Evolutionary conservation across 2,113 vertebrate species (phyloP).

Genomic region (Fregetta grallaria): DNA sequence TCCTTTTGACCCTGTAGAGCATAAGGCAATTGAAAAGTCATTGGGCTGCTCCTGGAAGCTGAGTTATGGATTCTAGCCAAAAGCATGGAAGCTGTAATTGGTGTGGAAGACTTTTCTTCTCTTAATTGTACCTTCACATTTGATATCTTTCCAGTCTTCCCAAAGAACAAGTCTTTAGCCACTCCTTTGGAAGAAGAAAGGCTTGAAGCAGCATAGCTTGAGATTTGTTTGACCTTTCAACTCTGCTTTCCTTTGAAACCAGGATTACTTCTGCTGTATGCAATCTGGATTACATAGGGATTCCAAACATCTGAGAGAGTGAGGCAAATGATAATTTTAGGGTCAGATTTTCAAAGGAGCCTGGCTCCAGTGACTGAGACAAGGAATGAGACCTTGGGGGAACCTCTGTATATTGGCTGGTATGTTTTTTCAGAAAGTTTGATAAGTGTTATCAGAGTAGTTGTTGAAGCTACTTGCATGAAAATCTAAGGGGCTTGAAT

Average conservation of each 20-base stretch:
- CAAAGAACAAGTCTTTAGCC: slow-evolving; percentile 22
- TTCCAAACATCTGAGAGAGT: neutral
- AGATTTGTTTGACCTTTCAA: slow-evolving; percentile 2
- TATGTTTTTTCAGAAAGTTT: neutral
- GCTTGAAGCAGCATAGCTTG: neutral
- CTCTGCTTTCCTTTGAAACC: neutral
- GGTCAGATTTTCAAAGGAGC: neutral
- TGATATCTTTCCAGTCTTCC: slow-evolving; percentile 24
- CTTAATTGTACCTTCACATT: neutral
- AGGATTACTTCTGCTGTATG: neutral
- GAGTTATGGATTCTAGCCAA: neutral
- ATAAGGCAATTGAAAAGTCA: neutral
- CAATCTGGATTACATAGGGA: neutral
- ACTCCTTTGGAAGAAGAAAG: slow-evolving; percentile 18
- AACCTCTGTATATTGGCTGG: neutral
- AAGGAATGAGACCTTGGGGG: neutral
- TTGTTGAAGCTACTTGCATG: neutral
- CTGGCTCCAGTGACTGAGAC: neutral
- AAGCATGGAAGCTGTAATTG: neutral
- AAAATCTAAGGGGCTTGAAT: neutral
- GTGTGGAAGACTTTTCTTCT: neutral
- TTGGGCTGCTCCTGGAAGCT: neutral
- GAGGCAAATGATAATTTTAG: neutral
- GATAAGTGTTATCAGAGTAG: neutral
- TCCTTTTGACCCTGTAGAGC: neutral